phyloP scores from a whole-genome alignment of 1,140 invertebrate species.

The Bombus ignitus region DNA sequence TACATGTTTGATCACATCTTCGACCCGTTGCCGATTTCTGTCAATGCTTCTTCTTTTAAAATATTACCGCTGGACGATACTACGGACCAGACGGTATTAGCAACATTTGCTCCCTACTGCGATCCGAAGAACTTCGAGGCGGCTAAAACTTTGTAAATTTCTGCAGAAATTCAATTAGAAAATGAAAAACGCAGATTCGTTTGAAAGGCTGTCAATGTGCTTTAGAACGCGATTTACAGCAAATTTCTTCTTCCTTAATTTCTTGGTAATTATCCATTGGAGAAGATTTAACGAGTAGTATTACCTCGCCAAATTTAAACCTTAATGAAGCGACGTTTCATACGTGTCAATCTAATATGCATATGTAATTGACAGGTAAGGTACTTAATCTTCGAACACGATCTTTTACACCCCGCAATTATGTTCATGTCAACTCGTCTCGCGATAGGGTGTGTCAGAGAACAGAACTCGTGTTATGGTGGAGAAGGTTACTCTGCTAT shows the following conservation, averaged over 20 bases:
- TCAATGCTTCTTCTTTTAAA: too few relatives aligned
- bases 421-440: neutral
- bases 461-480: neutral
- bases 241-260: too few relatives aligned
- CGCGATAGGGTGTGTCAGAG: neutral
- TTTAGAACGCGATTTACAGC: too few relatives aligned
- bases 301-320: neutral
- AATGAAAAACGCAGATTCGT: too few relatives aligned
- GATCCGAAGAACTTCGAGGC: accelerated
- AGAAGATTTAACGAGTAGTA: neutral
- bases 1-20: too few relatives aligned
- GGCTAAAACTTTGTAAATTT: too few relatives aligned
- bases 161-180: too few relatives aligned
- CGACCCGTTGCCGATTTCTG: too few relatives aligned
- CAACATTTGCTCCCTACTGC: too few relatives aligned
- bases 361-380: neutral
- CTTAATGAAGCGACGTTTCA: neutral
- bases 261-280: neutral
- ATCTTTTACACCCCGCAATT: neutral
- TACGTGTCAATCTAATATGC: neutral
- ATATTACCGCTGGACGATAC: too few relatives aligned
- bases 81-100: too few relatives aligned
- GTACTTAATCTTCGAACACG: neutral
- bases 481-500: conserved; percentile 7
- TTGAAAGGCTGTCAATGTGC: too few relatives aligned